phyloP scores from a whole-genome alignment of 2,113 vertebrate genomes.

The Axis porcinus region DNA sequence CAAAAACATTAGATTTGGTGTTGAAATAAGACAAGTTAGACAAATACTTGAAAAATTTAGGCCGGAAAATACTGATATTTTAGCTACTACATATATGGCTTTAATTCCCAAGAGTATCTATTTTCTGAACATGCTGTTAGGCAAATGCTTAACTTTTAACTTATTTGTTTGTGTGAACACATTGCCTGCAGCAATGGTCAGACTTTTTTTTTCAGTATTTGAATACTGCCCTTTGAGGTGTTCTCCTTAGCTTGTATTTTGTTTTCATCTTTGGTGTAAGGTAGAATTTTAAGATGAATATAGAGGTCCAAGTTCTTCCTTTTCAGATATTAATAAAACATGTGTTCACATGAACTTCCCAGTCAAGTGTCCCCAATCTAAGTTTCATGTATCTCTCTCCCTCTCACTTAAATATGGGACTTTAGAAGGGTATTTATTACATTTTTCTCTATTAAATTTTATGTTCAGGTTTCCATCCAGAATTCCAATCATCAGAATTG shows the following conservation, averaged over 20 bases:
- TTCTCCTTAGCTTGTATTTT: background rate
- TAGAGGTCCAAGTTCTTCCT: background rate
- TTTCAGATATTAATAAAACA: slow-evolving; percentile 17
- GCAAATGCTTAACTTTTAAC: background rate
- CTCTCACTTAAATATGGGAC: background rate
- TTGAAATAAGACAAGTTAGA: background rate
- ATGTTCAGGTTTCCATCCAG: background rate
- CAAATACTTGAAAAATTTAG: background rate
- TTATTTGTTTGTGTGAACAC: background rate
- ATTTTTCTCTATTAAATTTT: background rate
- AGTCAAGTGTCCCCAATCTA: background rate
- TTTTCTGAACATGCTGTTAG: background rate
- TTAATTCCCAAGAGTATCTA: background rate
- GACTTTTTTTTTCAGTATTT: background rate
- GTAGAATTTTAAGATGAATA: slow-evolving; percentile 1
- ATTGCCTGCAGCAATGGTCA: background rate
- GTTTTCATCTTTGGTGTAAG: slow-evolving; percentile 22
- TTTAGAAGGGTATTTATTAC: background rate
- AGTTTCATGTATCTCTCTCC: background rate
- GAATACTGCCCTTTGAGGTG: background rate
- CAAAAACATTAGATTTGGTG: background rate
- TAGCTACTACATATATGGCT: background rate
- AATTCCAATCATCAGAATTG: background rate
- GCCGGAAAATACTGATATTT: background rate
- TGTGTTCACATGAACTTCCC: background rate